phyloP scores from a whole-genome alignment of 2,888 invertebrate species.

The Barypeithes pellucidus region DNA sequence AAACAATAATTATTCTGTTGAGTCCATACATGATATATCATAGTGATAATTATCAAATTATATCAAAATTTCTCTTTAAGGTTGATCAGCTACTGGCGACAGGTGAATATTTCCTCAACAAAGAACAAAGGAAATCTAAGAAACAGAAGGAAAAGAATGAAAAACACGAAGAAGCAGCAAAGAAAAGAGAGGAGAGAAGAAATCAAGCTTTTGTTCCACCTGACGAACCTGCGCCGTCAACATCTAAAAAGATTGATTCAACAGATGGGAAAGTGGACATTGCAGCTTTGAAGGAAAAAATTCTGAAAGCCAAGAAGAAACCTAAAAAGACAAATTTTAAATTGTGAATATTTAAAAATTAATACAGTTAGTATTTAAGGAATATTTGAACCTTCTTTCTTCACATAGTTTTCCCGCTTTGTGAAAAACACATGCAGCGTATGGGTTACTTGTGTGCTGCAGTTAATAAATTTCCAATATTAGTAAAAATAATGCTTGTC shows the following conservation, averaged over 20 bases:
- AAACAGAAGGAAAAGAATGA: conserved; percentile 83
- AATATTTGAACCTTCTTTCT: not conserved
- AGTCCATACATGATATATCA: no score
- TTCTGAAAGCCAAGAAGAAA: conserved; percentile 77
- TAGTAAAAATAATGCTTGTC: no score
- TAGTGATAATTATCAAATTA: no score
- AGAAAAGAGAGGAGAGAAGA: conserved; percentile 83
- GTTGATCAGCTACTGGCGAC: conserved; percentile 93
- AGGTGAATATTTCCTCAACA: conserved; percentile 97
- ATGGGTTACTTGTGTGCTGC: no score
- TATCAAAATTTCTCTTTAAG: conserved; percentile 58
- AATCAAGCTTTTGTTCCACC: conserved; percentile 90
- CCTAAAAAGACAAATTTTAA: conserved; percentile 42
- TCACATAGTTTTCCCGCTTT: no score
- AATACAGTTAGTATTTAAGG: not conserved
- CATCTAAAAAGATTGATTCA: conserved; percentile 60
- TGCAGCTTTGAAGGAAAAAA: conserved; percentile 82
- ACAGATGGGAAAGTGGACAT: conserved; percentile 76
- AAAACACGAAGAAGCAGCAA: conserved; percentile 83
- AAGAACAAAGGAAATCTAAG: conserved; percentile 83
- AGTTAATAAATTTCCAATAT: no score
- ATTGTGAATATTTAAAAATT: conserved; percentile 21
- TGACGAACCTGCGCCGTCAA: conserved; percentile 70
- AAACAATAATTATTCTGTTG: not conserved
- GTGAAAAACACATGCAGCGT: no score